A percentile compares a stretch with the other conserved stretches of the same genome.
Evolutionary conservation across 2,888 invertebrate genomes (phyloP).

Genomic region (Limulus polyphemus): DNA sequence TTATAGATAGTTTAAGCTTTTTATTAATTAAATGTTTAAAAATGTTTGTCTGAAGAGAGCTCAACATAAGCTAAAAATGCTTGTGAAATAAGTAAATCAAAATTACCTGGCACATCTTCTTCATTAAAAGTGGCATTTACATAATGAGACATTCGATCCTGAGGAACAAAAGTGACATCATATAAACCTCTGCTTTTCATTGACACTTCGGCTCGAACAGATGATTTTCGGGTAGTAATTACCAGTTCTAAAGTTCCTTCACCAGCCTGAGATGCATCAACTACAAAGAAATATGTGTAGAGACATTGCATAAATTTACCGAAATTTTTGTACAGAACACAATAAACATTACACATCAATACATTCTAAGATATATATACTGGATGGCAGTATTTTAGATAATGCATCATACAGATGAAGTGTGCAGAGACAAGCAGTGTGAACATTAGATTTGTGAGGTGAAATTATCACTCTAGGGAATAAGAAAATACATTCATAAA

Average conservation of each 20-base stretch:
- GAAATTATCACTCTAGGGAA: too few species aligned
- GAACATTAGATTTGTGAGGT: too few species aligned
- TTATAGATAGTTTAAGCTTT: too few species aligned
- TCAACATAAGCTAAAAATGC: too few species aligned
- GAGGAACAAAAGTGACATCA: slow-evolving; percentile 47
- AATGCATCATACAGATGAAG: background rate
- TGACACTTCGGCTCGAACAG: slow-evolving; percentile 76
- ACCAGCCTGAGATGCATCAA: slow-evolving; percentile 88
- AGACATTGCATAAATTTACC: background rate
- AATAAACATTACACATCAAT: background rate
- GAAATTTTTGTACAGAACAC: slow-evolving; percentile 1
- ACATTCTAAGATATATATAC: background rate
- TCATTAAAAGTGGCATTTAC: slow-evolving; percentile 91
- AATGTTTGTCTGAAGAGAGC: too few species aligned
- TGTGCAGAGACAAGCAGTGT: too few species aligned
- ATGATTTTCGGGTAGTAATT: slow-evolving; percentile 75
- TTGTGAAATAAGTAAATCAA: background rate
- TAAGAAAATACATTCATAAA: too few species aligned
- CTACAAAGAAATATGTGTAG: slow-evolving; percentile 33
- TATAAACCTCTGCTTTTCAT: slow-evolving; percentile 81
- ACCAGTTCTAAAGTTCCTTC: slow-evolving; percentile 84
- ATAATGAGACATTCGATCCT: slow-evolving; percentile 74
- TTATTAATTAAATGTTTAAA: too few species aligned
- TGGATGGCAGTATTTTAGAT: background rate
- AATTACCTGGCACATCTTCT: slow-evolving; percentile 58